Evolutionary conservation across 2,888 invertebrate species (phyloP), one percentile per base, ranked within the genome.

Genomic region (Sisyra terminalis): DNA sequence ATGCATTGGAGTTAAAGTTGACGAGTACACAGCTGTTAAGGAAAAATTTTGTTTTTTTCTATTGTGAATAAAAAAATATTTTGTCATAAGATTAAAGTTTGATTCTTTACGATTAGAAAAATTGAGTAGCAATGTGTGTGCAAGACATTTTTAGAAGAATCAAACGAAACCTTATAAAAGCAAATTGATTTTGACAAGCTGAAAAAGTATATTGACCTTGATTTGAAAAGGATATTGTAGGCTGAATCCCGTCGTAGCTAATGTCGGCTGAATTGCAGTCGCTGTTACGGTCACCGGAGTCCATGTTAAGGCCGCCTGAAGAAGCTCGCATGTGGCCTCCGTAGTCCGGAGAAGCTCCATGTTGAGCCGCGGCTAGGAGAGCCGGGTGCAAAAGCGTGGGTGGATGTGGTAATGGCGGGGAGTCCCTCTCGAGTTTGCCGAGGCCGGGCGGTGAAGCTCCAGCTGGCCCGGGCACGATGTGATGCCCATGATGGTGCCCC

Each of bases 1-100:
- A 72, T 98, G 98, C 92, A 97, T 94, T 62, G 97, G 97, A 55
- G 97, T 97, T 70, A 98, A 71, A 57, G 93, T 96, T 63, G 89
- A 86, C 70, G 88, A 88, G 82, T 88, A 71, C 78, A 82, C 67
- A 59, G 84, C 73, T 78, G 82, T 87, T 75, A 88, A 81, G 78
- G 83, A 73, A 67, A 73, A 57, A 59, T 60, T 57, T 37, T 14
- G 8, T n/a, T 5, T 16, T n/a, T 36, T 14, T 42, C 4, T 10
- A 4, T 14, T 24, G 14, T 40, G 17, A 40, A n/a, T 38, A 13
- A 7, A 11, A 9, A 15, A 15, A 8, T 8, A 34, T 34, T n/a
- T 34, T 14, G 9, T 13, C 15, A 34, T 34, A 34, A 34, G 13
- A 39, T n/a, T 10, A 2, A 17, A 17, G 14, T 32, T 32, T 39